Evolutionary conservation across 2,797 vertebrate species (phyloP).

Genomic region (Bovichtus diacanthus): DNA sequence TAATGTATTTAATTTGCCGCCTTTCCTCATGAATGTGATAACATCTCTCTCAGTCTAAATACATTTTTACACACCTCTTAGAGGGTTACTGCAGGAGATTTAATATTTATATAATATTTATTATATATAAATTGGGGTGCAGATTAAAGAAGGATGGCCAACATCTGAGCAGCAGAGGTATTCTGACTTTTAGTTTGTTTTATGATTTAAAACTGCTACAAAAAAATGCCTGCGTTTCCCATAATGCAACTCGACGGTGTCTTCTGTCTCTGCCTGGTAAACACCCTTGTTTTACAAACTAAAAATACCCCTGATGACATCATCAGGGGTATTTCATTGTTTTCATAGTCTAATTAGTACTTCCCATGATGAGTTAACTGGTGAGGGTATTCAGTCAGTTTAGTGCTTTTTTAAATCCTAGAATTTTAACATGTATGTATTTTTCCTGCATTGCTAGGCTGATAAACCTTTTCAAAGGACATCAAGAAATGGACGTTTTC

Average conservation of each 20-base stretch:
- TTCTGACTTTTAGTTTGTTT: neutral
- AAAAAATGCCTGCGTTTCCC: neutral
- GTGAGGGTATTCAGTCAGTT: no score
- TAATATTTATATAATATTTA: neutral
- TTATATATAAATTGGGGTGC: neutral
- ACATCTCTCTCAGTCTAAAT: neutral
- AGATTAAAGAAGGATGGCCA: neutral
- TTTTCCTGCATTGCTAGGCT: neutral
- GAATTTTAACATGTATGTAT: neutral
- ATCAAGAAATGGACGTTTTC: neutral
- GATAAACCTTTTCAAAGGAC: neutral
- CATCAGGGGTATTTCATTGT: slow-evolving; percentile 1
- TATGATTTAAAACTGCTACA: neutral
- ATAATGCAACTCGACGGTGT: neutral
- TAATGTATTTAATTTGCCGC: neutral
- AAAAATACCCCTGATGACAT: slow-evolving; percentile 16
- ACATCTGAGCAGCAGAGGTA: neutral
- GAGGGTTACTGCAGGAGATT: neutral
- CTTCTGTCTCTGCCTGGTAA: neutral
- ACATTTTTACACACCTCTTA: neutral
- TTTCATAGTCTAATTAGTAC: neutral
- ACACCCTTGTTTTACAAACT: neutral
- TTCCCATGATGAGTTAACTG: neutral
- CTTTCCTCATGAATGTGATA: neutral
- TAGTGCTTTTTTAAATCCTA: neutral